Conservation (phyloP, 2,113 vertebrate genomes). For the Phylloscopus trochiloides region DNA sequence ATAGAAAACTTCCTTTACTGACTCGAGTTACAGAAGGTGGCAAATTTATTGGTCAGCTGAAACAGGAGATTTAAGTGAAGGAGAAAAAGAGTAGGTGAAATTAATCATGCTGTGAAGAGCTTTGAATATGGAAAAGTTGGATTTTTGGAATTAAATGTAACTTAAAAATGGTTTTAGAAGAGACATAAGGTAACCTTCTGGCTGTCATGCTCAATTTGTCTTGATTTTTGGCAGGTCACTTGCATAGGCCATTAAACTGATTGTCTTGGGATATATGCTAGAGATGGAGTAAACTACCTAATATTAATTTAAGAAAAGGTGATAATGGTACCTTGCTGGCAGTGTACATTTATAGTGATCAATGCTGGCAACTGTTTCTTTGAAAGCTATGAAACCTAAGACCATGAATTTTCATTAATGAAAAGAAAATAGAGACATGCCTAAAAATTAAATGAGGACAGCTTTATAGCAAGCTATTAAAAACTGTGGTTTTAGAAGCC, state of each 20-base stretch:
- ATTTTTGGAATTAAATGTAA: background rate
- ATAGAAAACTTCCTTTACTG: background rate
- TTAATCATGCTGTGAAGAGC: background rate
- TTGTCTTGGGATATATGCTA: background rate
- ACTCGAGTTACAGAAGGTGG: background rate
- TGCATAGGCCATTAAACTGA: conserved; percentile 19
- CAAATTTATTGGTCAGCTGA: background rate
- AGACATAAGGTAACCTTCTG: conserved; percentile 10
- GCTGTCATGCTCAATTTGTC: conserved; percentile 2
- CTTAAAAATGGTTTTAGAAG: background rate
- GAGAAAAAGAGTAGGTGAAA: background rate
- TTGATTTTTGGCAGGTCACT: conserved; percentile 22
- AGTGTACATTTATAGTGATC: conserved; percentile 3
- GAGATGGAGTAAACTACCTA: conserved; percentile 12
- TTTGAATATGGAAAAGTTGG: background rate
- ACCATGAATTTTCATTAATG: background rate
- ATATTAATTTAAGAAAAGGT: conserved; percentile 34
- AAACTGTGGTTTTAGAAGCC: background rate
- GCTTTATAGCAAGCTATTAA: background rate
- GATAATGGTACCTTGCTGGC: conserved; percentile 23
- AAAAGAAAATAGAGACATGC: background rate
- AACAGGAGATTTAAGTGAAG: background rate
- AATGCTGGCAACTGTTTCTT: background rate
- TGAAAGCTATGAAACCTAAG: background rate
- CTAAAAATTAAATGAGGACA: background rate